Base-by-base conservation (phyloP, 2,888 invertebrate genomes). In the Acronicta alni region DNA sequence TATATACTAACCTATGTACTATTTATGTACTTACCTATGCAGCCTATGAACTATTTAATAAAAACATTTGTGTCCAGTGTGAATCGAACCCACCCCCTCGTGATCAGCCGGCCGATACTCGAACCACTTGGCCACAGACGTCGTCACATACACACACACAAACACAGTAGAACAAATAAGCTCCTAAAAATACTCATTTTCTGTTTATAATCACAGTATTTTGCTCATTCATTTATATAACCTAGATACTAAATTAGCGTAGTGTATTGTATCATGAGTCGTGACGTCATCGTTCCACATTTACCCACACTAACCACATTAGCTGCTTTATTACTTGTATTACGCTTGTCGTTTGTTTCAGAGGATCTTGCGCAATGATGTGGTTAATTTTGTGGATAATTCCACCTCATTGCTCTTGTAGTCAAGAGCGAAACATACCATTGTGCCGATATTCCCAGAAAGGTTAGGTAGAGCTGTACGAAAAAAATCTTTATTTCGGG, bases 261-360 rank as follows among this genome's bases (percentile, higher is more conserved):
- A 35, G 49, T 49, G 52, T 69, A 57, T 57, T 48, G 55, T 47
- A 43, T 43, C 8, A 39, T 70, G 65, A 57, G 57, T 39, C 5
- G 39, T 70, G 71, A 70, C 65, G 57, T 70, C 70, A 70, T 51
- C 16, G 37, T 26, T 47, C 18, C 32, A 49, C 51, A 71, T 71
- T 60, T 43, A 53, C 45, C 55, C 43, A 35, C 20, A 41, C 41
- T 57, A 52, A 14, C 41, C 59, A 0, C 60, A 54, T 71, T 68
- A 65, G 60, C 52, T 70, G 47, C 56, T 68, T 59, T 59, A 71
- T 71, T 57, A 57, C 59, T 46, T 20, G 53, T 30, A 54, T 32
- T 18, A 17, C 18, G 49, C n/a, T 47, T n/a, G 32, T 53, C 53
- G 15, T 70, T 70, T 64, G 52, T 69, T 64, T 57, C 46, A 46